These are phyloP conservation scores for Patella ulyssiponensis DNA, from an alignment of 2,888 invertebrate species.

Conservation along the genomic window DNA sequence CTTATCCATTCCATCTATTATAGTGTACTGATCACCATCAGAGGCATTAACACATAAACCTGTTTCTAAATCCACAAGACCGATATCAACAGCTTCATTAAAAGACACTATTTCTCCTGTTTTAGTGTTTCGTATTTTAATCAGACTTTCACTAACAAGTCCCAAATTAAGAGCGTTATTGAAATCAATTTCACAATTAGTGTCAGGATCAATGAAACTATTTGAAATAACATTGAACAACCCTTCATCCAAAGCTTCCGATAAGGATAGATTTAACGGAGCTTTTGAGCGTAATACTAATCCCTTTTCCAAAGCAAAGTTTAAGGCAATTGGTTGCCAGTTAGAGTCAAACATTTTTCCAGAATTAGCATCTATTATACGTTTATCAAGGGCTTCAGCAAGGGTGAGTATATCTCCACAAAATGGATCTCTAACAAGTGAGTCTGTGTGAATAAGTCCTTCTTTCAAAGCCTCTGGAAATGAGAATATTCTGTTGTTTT, in stretches of 20 bases:
- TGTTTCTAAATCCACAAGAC: conserved; percentile 50
- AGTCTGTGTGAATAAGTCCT: conserved; percentile 58
- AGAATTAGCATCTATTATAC: conserved; percentile 58
- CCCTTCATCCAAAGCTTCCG: conserved; percentile 64
- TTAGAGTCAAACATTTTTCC: conserved; percentile 64
- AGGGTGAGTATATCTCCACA: conserved; percentile 62
- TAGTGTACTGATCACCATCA: conserved; percentile 48
- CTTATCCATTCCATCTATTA: conserved; percentile 60
- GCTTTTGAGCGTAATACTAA: conserved; percentile 60
- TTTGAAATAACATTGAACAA: conserved; percentile 58
- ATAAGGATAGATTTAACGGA: conserved; percentile 59
- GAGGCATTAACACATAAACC: conserved; percentile 50
- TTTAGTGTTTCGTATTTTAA: conserved; percentile 51
- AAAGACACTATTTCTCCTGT: conserved; percentile 52
- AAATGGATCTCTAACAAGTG: conserved; percentile 61
- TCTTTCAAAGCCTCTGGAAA: conserved; percentile 59
- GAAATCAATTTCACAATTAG: conserved; percentile 56
- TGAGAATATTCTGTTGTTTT: conserved; percentile 46
- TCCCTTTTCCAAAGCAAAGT: conserved; percentile 62
- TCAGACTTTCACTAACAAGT: conserved; percentile 54
- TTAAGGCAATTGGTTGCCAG: conserved; percentile 60
- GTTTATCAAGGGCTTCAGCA: conserved; percentile 61
- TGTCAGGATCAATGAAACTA: conserved; percentile 59
- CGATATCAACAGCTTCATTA: conserved; percentile 53
- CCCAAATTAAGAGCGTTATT: conserved; percentile 55